These are phyloP conservation scores for Noctua janthe DNA, from an alignment of 2,888 invertebrate genomes.

Conservation along the genomic window DNA sequence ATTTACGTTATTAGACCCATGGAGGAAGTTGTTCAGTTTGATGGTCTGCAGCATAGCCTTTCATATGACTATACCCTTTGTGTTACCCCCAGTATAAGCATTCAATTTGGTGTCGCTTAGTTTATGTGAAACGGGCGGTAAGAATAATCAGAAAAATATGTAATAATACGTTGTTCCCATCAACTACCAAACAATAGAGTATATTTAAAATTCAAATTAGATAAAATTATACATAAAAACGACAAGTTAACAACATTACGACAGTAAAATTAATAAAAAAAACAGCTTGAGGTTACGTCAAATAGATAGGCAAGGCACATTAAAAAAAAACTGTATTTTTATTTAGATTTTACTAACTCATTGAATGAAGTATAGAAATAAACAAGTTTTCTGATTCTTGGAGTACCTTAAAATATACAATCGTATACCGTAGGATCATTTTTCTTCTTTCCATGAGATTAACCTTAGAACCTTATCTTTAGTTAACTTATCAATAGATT, in stretches of 20 bases:
- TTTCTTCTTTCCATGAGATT: slow-evolving; percentile 9
- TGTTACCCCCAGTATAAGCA: not conserved
- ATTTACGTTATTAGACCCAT: too few relatives aligned
- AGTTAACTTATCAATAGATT: slow-evolving; percentile 42
- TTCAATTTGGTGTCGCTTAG: not conserved
- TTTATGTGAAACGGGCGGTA: not conserved
- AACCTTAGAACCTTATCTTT: slow-evolving; percentile 25
- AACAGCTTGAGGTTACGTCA: not conserved
- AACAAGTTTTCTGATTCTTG: not conserved
- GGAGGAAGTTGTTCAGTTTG: too few relatives aligned
- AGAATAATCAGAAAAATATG: not conserved
- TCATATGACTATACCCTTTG: too few relatives aligned
- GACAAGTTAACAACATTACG: not conserved
- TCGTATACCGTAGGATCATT: not conserved
- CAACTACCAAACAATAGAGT: not conserved
- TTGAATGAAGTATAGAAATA: not conserved
- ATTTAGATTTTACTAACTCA: not conserved
- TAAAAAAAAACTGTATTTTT: not conserved
- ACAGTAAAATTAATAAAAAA: not conserved
- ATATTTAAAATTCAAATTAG: not conserved
- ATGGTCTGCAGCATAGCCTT: too few relatives aligned
- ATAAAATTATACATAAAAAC: not conserved
- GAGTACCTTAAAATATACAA: not conserved
- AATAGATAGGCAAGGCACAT: not conserved
- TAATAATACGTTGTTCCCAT: not conserved